phyloP scores from a whole-genome alignment of 2,113 vertebrate genomes.

The Rhodinocichla rosea region DNA sequence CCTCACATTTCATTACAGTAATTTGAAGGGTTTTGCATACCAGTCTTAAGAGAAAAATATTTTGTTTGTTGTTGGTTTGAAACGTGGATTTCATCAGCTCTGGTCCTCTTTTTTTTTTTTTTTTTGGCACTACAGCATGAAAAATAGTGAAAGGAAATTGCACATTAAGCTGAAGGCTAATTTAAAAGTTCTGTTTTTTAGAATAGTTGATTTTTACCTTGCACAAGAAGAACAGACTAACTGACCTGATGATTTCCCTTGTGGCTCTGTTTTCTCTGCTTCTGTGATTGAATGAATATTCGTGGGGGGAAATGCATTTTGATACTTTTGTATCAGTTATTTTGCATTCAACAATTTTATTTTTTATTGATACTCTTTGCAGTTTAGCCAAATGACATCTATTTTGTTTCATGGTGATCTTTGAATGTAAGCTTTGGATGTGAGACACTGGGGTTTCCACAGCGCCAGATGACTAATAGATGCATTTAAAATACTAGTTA shows the following conservation, averaged over 20 bases:
- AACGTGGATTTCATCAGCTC: not conserved
- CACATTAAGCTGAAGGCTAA: not conserved
- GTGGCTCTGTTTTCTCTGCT: not conserved
- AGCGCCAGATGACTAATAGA: not conserved
- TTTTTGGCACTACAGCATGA: not conserved
- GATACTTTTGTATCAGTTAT: not conserved
- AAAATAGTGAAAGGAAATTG: not conserved
- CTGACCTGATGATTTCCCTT: not conserved
- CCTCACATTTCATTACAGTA: not conserved
- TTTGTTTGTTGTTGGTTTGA: not conserved
- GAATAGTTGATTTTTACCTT: not conserved
- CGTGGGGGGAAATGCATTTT: accelerated
- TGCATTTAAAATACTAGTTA: not conserved
- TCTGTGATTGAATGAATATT: not conserved
- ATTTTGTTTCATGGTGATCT: not conserved
- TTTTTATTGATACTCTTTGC: not conserved
- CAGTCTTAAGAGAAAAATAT: not conserved
- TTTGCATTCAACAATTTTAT: not conserved
- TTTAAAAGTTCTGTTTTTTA: not conserved
- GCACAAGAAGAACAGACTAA: not conserved
- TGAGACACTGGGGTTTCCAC: not conserved
- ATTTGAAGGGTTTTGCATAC: conserved; percentile 30
- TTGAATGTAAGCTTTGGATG: not conserved
- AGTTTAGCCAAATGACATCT: not conserved
- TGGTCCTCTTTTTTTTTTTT: not conserved